These are phyloP conservation scores for Tetranychus piercei DNA, from an alignment of 2,888 invertebrate species.

Conservation along the genomic window DNA sequence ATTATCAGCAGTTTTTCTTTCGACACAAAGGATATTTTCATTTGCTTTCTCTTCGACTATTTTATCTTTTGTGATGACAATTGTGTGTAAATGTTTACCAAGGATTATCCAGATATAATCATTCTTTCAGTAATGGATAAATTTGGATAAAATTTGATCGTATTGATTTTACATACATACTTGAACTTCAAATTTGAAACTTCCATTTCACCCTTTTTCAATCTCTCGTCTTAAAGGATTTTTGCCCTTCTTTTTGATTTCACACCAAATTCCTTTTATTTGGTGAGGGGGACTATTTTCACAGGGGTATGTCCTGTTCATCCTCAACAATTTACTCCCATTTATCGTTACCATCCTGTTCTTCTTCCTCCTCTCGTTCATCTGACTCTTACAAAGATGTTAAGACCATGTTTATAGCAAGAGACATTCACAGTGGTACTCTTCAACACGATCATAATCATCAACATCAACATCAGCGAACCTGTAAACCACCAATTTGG, in stretches of 20 bases:
- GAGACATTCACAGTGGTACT: background rate
- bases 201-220: background rate
- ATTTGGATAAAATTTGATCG: background rate
- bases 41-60: background rate
- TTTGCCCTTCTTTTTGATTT: background rate
- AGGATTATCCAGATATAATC: background rate
- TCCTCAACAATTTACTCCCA: background rate
- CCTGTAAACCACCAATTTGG: background rate
- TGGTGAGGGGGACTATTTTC: background rate
- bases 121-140: background rate
- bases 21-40: too few relatives aligned
- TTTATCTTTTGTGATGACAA: background rate
- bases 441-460: background rate
- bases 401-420: conserved; percentile 7
- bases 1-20: too few relatives aligned
- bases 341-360: background rate
- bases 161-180: background rate
- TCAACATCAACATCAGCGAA: background rate
- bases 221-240: background rate
- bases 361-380: background rate
- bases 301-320: conserved; percentile 5
- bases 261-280: background rate
- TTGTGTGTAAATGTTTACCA: background rate
- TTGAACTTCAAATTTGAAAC: background rate
- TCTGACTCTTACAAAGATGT: conserved; percentile 9